Conservation (phyloP, 2,113 vertebrate genomes). For the Percina caprodes region DNA sequence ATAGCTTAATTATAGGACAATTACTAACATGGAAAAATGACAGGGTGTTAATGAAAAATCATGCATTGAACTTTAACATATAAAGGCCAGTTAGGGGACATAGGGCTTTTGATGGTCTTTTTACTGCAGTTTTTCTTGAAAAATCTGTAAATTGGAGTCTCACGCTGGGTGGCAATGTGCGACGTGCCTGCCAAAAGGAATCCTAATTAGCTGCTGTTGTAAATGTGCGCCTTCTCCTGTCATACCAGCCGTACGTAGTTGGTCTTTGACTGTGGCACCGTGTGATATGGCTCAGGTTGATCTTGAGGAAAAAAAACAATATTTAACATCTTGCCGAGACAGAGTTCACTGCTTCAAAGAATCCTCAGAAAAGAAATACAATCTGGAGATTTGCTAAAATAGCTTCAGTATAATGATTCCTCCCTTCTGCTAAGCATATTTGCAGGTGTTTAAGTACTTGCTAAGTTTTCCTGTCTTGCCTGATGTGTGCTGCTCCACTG, state of each 20-base stretch:
- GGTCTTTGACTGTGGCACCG: constrained; percentile 13
- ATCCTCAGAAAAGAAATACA: constrained; percentile 1
- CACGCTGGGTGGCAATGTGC: constrained; percentile 2
- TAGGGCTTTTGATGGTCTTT: neutral
- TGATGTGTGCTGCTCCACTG: constrained; percentile 37
- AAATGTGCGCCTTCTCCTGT: constrained; percentile 40
- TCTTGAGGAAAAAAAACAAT: constrained; percentile 30
- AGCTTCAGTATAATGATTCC: neutral
- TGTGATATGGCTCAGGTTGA: constrained; percentile 49
- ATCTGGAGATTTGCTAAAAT: constrained; percentile 22
- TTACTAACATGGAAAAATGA: neutral
- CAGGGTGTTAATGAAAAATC: constrained; percentile 22
- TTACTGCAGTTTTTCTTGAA: neutral
- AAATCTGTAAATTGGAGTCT: neutral
- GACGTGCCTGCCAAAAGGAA: constrained; percentile 32
- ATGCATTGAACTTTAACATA: constrained; percentile 10
- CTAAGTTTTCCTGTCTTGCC: constrained; percentile 27
- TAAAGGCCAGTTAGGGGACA: neutral
- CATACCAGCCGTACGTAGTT: constrained; percentile 17
- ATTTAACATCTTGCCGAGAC: constrained; percentile 42
- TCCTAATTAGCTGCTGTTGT: constrained; percentile 59
- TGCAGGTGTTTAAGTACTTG: constrained; percentile 46
- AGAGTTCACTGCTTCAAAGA: constrained; percentile 55
- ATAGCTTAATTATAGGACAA: constrained; percentile 14
- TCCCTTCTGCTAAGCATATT: constrained; percentile 6